These are phyloP conservation scores for Ruditapes philippinarum DNA, from an alignment of 1,140 invertebrate genomes.

Conservation along the genomic window DNA sequence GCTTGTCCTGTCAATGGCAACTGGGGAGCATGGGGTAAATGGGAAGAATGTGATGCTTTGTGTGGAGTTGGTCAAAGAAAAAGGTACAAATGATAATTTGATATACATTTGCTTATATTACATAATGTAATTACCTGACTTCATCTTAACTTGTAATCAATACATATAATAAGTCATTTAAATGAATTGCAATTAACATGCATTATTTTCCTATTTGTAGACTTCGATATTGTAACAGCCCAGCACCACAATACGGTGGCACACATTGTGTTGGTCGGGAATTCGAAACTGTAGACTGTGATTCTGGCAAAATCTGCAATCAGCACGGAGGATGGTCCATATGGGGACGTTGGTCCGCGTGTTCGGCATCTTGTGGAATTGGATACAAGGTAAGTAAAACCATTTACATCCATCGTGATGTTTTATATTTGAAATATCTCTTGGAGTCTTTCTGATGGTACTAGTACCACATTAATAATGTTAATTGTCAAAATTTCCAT, in stretches of 20 bases:
- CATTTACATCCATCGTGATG: no score
- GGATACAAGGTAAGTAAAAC: conserved; percentile 57
- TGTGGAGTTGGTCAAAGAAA: conserved; percentile 89
- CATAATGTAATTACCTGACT: no score
- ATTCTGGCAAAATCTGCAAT: conserved; percentile 42
- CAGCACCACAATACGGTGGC: conserved; percentile 46
- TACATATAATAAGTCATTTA: no score
- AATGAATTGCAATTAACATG: no score
- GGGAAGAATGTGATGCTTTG: conserved; percentile 89
- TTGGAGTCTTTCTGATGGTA: no score
- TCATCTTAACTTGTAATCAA: no score
- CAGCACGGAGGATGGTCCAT: neutral
- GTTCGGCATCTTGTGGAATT: conserved; percentile 30
- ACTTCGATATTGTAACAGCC: conserved; percentile 36
- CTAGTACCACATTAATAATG: no score
- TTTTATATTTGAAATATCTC: no score
- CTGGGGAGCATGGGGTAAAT: conserved; percentile 90
- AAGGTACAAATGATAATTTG: no score
- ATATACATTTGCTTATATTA: no score
- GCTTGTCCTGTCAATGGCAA: conserved; percentile 86
- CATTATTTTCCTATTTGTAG: no score
- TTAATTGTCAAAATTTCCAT: no score
- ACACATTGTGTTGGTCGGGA: conserved; percentile 6
- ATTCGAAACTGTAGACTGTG: conserved; percentile 13
- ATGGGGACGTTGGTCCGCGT: conserved; percentile 26